Evolutionary conservation across 2,888 invertebrate species (phyloP), one percentile per base, ranked within the genome.

Genomic region (Salpingus planirostris): DNA sequence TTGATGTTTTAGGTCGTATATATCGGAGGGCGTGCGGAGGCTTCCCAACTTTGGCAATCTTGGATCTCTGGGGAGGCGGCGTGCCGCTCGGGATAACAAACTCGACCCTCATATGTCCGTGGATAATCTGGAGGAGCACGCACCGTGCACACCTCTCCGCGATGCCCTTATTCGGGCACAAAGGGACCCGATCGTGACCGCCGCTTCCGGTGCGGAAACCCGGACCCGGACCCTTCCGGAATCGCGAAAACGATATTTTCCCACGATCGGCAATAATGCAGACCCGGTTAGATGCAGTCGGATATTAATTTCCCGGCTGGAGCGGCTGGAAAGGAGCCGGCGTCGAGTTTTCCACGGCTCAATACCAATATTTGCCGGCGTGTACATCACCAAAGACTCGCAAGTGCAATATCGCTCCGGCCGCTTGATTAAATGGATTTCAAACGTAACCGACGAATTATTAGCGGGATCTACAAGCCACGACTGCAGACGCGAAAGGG

Each of bases 31-130:
- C 18, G 5, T 37, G 38, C 30, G 42, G 30, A 41, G 38, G 39
- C 43, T 42, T 43, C 46, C 41, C 36, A 50, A 50, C 48, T 52
- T 52, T 52, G 38, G 49, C 49, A 52, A 52, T 52, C 50, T 50
- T 49, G 37, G 30, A 21, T 49, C 51, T 45, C 45, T 25, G 21
- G 49, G 50, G 47, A 52, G 37, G 13, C 26, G 34, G 36, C 44
- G 46, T 39, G 45, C 46, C 47, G 46, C 48, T 41, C 43, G 47
- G 50, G 50, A 52, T 54, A 54, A 54, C 53, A 54, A 51, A 48
- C 45, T 47, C 42, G 44, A 47, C 49, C 49, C 50, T 52, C 50
- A 47, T 52, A 54, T 53, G 53, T 53, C 52, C 49, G 35, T 47
- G 52, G 50, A 54, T 54, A 54, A 54, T 54, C 51, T 51, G n/a